A percentile compares a stretch with the other conserved stretches of the same genome.
Evolutionary conservation across 2,113 vertebrate genomes (phyloP).

Genomic region (Cathartes aura): DNA sequence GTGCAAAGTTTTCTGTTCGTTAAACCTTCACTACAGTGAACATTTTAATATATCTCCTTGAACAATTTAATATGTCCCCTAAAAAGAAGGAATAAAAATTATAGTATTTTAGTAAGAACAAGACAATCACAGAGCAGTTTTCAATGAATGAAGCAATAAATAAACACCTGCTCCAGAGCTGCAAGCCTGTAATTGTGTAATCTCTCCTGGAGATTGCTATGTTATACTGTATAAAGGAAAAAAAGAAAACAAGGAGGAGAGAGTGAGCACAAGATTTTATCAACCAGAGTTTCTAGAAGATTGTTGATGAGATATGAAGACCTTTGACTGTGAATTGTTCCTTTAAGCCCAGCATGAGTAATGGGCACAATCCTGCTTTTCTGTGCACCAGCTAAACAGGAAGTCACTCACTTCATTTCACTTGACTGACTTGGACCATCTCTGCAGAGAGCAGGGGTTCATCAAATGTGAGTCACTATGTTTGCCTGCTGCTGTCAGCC

Average conservation of each 20-base stretch:
- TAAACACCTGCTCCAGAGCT: background rate
- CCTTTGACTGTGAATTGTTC: background rate
- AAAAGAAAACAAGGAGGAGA: background rate
- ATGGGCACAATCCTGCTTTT: background rate
- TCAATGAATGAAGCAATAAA: background rate
- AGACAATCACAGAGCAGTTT: background rate
- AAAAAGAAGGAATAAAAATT: background rate
- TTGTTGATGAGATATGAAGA: background rate
- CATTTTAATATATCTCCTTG: background rate
- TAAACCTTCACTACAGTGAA: background rate
- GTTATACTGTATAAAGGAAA: background rate
- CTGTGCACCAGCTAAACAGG: background rate
- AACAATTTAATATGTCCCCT: background rate
- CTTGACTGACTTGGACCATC: background rate
- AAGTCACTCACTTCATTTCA: background rate
- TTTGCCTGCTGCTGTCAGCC: background rate
- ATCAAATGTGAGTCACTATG: background rate
- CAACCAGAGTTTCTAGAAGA: background rate
- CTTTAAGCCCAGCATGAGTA: background rate
- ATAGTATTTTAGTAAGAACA: background rate
- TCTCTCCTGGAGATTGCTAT: background rate
- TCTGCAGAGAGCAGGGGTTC: background rate
- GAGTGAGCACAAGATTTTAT: background rate
- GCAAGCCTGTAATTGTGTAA: background rate
- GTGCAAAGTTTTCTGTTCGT: background rate